Percentiles rank a stretch among this genome's conserved stretches.
Conservation (phyloP, 2,888 invertebrate species). For the Epistrophe eligans region DNA sequence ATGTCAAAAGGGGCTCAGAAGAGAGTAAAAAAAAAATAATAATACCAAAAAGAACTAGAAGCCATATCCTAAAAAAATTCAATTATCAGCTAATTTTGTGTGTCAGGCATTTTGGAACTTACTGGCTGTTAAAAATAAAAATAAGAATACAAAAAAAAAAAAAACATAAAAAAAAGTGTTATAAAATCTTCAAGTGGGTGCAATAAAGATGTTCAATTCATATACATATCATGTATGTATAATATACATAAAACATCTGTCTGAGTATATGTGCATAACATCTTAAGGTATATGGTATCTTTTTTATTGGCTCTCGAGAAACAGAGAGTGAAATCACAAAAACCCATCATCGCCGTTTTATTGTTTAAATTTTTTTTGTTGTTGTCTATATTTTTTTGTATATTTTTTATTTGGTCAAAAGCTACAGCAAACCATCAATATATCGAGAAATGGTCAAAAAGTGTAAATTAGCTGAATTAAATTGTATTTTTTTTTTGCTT, state of each 20-base stretch:
- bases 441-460: slow-evolving; percentile 69
- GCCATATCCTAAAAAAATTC: slow-evolving; percentile 45
- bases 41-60: slow-evolving; percentile 13
- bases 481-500: slow-evolving; percentile 39
- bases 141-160: background rate
- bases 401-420: slow-evolving; percentile 46
- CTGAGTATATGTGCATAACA: slow-evolving; percentile 15
- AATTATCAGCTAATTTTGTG: slow-evolving; percentile 70
- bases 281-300: slow-evolving; percentile 47
- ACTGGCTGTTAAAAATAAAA: slow-evolving; percentile 29
- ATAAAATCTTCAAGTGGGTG: slow-evolving; percentile 72
- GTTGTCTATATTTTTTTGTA: slow-evolving; percentile 13
- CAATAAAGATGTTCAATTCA: slow-evolving; percentile 55
- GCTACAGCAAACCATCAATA: slow-evolving; percentile 72
- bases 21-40: slow-evolving; percentile 15
- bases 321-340: slow-evolving; percentile 75
- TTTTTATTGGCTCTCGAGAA: slow-evolving; percentile 65
- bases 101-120: slow-evolving; percentile 71
- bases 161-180: slow-evolving; percentile 31
- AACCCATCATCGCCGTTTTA: slow-evolving; percentile 67
- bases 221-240: background rate
- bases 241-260: background rate
- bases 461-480: slow-evolving; percentile 73
- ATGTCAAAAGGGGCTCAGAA: slow-evolving; percentile 45
- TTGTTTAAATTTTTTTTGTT: slow-evolving; percentile 51